These are phyloP conservation scores for Caenorhabditis brenneri DNA, from an alignment of 1,140 invertebrate genomes.

Conservation along the genomic window DNA sequence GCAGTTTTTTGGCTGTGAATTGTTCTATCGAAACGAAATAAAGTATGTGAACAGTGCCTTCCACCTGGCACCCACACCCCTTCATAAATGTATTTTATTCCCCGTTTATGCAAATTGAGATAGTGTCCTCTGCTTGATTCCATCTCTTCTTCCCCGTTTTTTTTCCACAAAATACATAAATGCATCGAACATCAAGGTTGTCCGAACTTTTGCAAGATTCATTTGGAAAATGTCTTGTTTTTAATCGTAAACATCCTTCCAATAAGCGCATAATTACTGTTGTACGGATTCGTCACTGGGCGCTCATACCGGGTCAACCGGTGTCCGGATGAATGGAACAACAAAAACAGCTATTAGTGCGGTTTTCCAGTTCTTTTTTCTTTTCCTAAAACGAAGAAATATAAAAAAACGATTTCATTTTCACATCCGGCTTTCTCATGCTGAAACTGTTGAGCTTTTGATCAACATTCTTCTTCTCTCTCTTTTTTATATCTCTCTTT, in stretches of 20 bases:
- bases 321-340: neutral
- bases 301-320: neutral
- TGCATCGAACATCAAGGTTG: conserved; percentile 20
- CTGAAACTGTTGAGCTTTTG: neutral
- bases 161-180: neutral
- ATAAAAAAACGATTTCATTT: neutral
- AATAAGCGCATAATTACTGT: conserved; percentile 26
- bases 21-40: too few relatives aligned
- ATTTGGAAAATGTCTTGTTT: neutral
- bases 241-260: conserved; percentile 1
- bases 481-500: neutral
- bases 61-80: too few relatives aligned
- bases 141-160: neutral
- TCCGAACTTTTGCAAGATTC: conserved; percentile 13
- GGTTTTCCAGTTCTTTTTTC: too few relatives aligned
- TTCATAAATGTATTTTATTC: neutral
- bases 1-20: too few relatives aligned
- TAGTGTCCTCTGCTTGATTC: neutral
- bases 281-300: neutral
- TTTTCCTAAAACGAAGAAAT: neutral
- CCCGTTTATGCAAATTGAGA: neutral
- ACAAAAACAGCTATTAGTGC: conserved; percentile 11
- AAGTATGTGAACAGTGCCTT: too few relatives aligned
- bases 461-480: neutral
- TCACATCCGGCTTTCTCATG: neutral